These are phyloP conservation scores for Drosophila micromelanica DNA, from an alignment of 1,140 invertebrate species.

Conservation along the genomic window DNA sequence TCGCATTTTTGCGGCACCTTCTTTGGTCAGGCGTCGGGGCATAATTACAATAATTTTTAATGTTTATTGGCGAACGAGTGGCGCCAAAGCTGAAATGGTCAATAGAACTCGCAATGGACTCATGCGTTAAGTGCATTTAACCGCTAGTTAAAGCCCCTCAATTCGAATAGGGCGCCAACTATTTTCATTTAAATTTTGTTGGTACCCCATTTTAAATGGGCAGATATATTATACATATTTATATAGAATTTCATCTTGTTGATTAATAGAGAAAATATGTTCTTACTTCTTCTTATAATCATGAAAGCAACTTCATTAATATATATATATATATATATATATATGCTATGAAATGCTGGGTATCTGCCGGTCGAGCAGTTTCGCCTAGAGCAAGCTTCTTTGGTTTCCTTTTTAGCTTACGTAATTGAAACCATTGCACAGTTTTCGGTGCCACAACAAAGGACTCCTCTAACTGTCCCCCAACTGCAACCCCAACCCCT, in stretches of 20 bases:
- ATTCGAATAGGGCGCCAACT: not conserved
- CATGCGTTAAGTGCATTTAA: slow-evolving; percentile 15
- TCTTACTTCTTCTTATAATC: too few species aligned
- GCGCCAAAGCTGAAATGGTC: slow-evolving; percentile 45
- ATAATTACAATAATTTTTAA: slow-evolving; percentile 53
- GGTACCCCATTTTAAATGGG: too few species aligned
- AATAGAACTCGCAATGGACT: slow-evolving; percentile 36
- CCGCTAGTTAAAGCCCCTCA: not conserved
- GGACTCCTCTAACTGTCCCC: slow-evolving; percentile 37
- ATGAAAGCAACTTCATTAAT: too few species aligned
- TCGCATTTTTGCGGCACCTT: slow-evolving; percentile 60
- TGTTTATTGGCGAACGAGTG: slow-evolving; percentile 36
- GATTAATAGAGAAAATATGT: too few species aligned
- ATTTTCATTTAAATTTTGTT: slow-evolving; percentile 10
- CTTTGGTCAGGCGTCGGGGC: slow-evolving; percentile 2
- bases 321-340: too few species aligned
- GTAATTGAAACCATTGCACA: slow-evolving; percentile 69
- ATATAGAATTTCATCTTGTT: too few species aligned
- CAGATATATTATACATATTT: too few species aligned
- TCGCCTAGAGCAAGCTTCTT: not conserved
- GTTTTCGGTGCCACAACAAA: slow-evolving; percentile 71
- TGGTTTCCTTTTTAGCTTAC: not conserved
- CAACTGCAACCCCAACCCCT: not conserved
- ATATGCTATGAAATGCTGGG: too few species aligned
- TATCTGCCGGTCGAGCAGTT: not conserved